Conservation (phyloP, 2,888 invertebrate genomes). For the Heliconius ismenius region DNA sequence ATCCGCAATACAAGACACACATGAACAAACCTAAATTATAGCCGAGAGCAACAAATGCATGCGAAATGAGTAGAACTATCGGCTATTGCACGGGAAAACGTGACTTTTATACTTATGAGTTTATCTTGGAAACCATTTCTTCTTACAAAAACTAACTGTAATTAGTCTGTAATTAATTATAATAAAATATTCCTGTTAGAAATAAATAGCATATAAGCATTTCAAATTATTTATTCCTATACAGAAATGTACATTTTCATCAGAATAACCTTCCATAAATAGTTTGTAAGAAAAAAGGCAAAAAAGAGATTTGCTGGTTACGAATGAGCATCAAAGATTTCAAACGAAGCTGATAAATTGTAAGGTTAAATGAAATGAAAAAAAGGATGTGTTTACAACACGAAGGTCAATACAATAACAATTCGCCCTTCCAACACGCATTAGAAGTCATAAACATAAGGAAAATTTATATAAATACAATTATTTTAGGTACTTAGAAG, state of each 20-base stretch:
- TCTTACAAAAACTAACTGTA: constrained; percentile 22
- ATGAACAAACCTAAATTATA: constrained; percentile 59
- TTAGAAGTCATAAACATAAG: constrained; percentile 5
- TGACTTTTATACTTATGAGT: constrained; percentile 54
- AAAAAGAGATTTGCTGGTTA: background rate
- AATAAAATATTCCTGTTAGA: background rate
- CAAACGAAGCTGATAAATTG: constrained; percentile 1
- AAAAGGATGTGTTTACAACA: constrained; percentile 10
- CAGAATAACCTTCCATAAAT: background rate
- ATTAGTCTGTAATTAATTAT: constrained; percentile 20
- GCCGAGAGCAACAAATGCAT: constrained; percentile 63
- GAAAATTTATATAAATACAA: background rate
- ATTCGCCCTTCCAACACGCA: constrained; percentile 24
- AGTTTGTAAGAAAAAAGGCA: background rate
- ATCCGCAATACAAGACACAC: constrained; percentile 21
- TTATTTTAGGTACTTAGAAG: background rate
- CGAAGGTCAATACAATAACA: constrained; percentile 28
- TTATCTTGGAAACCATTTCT: constrained; percentile 23
- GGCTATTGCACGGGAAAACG: constrained; percentile 64
- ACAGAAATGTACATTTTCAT: background rate
- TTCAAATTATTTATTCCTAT: background rate
- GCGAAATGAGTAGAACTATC: constrained; percentile 63
- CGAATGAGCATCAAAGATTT: constrained; percentile 2
- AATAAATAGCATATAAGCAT: background rate
- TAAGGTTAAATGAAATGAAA: constrained; percentile 1